Evolutionary conservation across 1,140 invertebrate species (phyloP), one percentile per base, ranked within the genome.

Genomic region (Drosophila seguyi): DNA sequence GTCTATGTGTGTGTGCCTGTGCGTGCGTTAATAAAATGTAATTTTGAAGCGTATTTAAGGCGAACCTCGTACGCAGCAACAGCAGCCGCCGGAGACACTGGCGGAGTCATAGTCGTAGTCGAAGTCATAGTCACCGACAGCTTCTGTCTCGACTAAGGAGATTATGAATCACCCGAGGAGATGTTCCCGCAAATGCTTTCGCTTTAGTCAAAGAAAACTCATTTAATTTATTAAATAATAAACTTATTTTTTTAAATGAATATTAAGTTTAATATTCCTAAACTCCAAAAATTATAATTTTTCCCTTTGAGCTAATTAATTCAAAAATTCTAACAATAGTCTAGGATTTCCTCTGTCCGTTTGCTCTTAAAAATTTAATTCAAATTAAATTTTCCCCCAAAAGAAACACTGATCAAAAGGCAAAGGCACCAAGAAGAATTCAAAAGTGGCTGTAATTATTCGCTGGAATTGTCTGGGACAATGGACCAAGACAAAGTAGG

Each of bases 11-110:
- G 55, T 52, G 18, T 44, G 66, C 57, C 47, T 56, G 53, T 85
- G 82, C 65, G 68, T 85, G 82, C 82, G 82, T 75, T 85, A 81
- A 81, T 85, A 85, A 85, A 85, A 85, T 85, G 82, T 85, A 85
- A 85, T 85, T 85, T 81, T 85, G 82, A 85, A 85, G 58, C 82
- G 77, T 66, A 81, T 85, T 85, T 60, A 85, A 78, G 82, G 81
- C 74, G 50, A 73, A 81, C 61, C 73, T 77, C 79, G 82, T 78
- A 71, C 73, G 56, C 66, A 80, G 78, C 76, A 75, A 63, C 34
- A 31, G 48, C 50, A 48, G 67, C 75, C 27, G 52, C 75, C 57
- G 27, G 47, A 65, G 34, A 44, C 53, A 18, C 13, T 34, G 25
- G 42, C 34, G 13, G 27, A 66, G 38, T 63, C 48, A 42, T n/a